Base-by-base conservation (phyloP, 2,113 vertebrate species). In the Sphyrna mokarran region DNA sequence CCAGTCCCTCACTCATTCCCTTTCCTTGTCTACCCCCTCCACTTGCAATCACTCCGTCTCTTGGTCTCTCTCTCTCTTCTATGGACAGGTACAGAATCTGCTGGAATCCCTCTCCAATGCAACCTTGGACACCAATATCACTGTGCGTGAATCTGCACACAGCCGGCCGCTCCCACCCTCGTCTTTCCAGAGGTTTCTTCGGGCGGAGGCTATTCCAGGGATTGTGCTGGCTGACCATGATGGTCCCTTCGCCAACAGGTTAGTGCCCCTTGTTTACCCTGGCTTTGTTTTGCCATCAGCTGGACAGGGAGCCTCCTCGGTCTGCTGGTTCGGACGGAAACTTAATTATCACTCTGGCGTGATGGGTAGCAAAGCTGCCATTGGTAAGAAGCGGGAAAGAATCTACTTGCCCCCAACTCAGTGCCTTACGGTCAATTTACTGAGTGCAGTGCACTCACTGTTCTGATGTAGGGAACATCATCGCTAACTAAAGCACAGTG, bases 141-240 rank as follows among this genome's bases (percentile, higher is more conserved):
- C 97, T 0, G 11, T 98, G 43, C 96, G 14, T 0, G 98, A 97
- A 37, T 96, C 96, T 0, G 3, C 0, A 0, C 61, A 87, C 66
- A 97, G 98, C 9, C 98, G 98, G 96, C 97, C 98, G 0, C 98
- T 99, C 11, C 99, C 99, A 0, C 99, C 99, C 0, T 98, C 98
- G 0, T 99, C 99, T 96, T 98, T 99, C 96, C 99, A 99, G 96
- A 98, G 98, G 14, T 99, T 99, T 96, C 98, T 99, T 26, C 97
- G 97, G 6, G 97, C 96, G 95, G 97, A 96, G 8, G 97, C 96
- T 1, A 97, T 99, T 96, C 99, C 99, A 0, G 99, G 99, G 0
- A 96, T 98, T 0, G 98, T 99, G 1, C 97, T 99, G 1, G 96
- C 98, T 0, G 98, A 99, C 96, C 98, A 99, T 95, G 69, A 40